Evolutionary conservation across 2,888 invertebrate species (phyloP), one percentile per base, ranked within the genome.

Genomic region (Spicauda simplicius): DNA sequence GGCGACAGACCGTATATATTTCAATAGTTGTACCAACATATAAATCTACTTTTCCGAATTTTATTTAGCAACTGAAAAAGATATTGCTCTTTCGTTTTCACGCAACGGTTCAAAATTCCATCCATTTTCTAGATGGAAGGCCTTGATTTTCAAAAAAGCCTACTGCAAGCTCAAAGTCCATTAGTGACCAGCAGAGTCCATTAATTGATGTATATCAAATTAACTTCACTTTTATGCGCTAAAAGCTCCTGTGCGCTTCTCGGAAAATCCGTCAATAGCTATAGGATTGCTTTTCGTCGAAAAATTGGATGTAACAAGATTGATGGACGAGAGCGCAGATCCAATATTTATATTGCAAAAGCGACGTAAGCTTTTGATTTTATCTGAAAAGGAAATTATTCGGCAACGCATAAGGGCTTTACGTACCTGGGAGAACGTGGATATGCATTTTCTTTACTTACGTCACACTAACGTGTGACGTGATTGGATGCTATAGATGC

Each of bases 231-330:
- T 62, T 64, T 53, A 64, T 58, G 41, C 57, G 64, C 58, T 64
- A 58, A 64, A 64, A 58, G 64, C 64, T 58, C 41, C 33, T 18
- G 58, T 45, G 45, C 58, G 25, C 57, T 64, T 50, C 41, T 59
- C 41, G 53, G 57, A 5, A 25, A 18, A 65, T 59, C 62, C 54
- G 16, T 54, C 41, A 2, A 45, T 25, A 10, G 33, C 18, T 52
- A 30, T 61, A 20, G 33, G 53, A 61, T 37, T 33, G 33, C 33
- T 70, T 74, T 76, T 64, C 76, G 79, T 25, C 25, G 25, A 81
- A 83, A 83, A 82, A 81, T 79, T 81, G 76, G 72, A 82, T 78
- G 75, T 77, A 81, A 81, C 79, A 78, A 81, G 77, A 84, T 83
- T 84, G 79, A 83, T 83, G 77, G 77, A 78, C 69, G 76, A 75